Conservation (phyloP, 2,113 vertebrate genomes). For the Pipa parva region DNA sequence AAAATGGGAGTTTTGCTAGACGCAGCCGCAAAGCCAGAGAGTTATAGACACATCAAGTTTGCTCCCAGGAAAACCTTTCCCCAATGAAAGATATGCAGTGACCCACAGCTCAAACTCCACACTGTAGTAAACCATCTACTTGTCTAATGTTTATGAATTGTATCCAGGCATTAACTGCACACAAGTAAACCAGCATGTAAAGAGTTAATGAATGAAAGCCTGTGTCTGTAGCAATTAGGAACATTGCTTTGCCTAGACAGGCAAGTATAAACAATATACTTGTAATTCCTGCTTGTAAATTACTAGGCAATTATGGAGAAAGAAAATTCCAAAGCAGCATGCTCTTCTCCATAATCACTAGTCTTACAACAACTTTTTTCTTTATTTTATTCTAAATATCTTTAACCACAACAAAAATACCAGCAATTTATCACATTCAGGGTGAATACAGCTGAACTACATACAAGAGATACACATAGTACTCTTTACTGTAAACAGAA, state of each 20-base stretch:
- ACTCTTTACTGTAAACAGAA: no score
- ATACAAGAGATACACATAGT: no score
- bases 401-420: not conserved
- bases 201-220: not conserved
- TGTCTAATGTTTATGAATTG: no score
- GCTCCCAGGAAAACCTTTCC: no score
- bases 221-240: not conserved
- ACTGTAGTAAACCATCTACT: no score
- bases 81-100: no score
- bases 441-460: not conserved
- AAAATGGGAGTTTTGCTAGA: no score
- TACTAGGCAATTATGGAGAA: not conserved
- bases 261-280: conserved; percentile 1
- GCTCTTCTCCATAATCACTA: not conserved
- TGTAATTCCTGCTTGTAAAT: conserved; percentile 1
- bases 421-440: not conserved
- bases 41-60: no score
- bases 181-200: not conserved
- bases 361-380: not conserved
- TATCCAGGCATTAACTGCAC: no score
- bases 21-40: no score
- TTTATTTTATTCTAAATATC: not conserved
- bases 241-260: not conserved
- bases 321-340: not conserved
- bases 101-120: no score